Evolutionary conservation across 2,113 vertebrate genomes (phyloP), one percentile per base, ranked within the genome.

Genomic region (Hippoglossus stenolepis): DNA sequence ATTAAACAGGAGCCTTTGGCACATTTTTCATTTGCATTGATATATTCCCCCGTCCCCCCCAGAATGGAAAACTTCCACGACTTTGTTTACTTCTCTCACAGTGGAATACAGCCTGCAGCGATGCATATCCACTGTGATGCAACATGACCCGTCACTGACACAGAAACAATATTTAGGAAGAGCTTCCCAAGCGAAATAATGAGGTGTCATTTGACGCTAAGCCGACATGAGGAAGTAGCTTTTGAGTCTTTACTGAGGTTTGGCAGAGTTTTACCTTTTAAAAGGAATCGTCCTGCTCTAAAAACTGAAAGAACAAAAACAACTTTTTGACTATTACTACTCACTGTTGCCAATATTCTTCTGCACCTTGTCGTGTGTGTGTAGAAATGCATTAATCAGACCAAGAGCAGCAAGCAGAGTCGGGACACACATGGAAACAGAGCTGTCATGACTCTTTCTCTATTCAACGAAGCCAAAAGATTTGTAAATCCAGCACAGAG

Each of bases 401-500:
- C 18, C 3, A 21, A 45, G 35, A 45, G 43, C 43, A 45, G 43
- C 43, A 14, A 49, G 45, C 17, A 23, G 13, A 57, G 12, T 7
- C 7, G 35, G 45, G 26, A 68, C 54, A 60, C 17, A 58, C 31
- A 43, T 3, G 43, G 31, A 65, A 62, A 35, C 26, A 59, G 51
- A 82, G 75, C 67, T 72, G 75, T 74, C 75, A 66, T 75, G 47
- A 75, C 83, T 69, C n/a, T 57, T n/a, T 74, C 1, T 43, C 54
- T 78, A 59, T 86, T 79, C 64, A 72, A 75, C 75, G 77, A 85
- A 84, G 77, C 24, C 65, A 57, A 61, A 74, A 62, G 63, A 77
- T 90, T 79, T 87, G 87, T 80, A 86, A 89, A 82, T 74, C 63
- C 54, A 35, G 57, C 65, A 67, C 73, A 79, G 61, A 77, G 65